A percentile compares a stretch with the other conserved stretches of the same genome.
These are phyloP conservation scores for Montipora efflorescens DNA, from an alignment of 64 coral and sea anemone species.

Conservation along the genomic window DNA sequence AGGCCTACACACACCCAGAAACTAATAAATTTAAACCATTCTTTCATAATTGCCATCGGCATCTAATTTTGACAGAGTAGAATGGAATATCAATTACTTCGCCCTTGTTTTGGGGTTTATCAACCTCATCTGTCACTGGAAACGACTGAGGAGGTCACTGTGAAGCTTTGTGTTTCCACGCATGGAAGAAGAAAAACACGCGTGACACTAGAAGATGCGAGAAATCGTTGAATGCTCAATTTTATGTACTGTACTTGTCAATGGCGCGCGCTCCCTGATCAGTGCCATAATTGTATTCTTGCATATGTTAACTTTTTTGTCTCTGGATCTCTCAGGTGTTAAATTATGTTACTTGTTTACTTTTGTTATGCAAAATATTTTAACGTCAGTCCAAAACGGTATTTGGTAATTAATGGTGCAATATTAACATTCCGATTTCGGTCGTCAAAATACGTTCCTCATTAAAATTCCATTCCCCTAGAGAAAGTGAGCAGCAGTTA, in stretches of 20 bases:
- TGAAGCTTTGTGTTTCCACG: background rate
- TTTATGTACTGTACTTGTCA: background rate
- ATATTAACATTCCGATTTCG: background rate
- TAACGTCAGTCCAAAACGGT: background rate
- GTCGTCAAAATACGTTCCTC: background rate
- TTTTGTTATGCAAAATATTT: slow-evolving; percentile 40
- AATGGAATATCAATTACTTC: too few species aligned
- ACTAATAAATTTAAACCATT: too few species aligned
- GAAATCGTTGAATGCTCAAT: background rate
- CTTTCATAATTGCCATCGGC: too few species aligned
- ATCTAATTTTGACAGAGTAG: too few species aligned
- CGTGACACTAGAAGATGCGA: background rate
- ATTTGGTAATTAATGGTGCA: slow-evolving; percentile 2
- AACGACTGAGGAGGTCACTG: too few species aligned
- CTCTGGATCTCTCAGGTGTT: background rate
- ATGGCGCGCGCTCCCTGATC: background rate
- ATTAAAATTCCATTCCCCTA: slow-evolving; percentile 33
- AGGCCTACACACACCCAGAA: too few species aligned
- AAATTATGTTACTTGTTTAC: background rate
- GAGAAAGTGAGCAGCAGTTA: background rate
- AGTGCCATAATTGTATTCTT: background rate
- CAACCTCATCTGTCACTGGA: too few species aligned
- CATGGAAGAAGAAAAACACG: background rate
- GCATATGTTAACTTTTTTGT: background rate
- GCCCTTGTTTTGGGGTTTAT: too few species aligned